Base-by-base conservation (phyloP, 92 coral and sea anemone genomes). In the Meandrina meandrites region DNA sequence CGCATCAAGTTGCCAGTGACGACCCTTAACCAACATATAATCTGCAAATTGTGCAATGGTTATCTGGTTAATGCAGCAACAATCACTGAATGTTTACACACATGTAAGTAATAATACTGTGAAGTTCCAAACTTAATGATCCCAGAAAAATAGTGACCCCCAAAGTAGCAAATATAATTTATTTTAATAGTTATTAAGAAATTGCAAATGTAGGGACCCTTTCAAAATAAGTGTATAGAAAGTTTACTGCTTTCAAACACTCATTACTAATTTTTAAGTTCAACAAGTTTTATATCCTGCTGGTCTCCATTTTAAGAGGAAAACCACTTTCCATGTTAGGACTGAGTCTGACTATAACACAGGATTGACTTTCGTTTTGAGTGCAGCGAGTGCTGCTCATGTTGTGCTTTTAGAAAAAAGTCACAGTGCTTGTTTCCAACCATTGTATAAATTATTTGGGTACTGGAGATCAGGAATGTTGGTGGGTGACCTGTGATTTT, bases 11-110 rank as follows among this genome's bases (percentile, higher is more conserved):
- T 95, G 30, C 93, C 92, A 84, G 47, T 94, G 60, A 73, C 90
- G 56, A 89, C 87, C 40, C 93, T 96, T 0, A 96, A 95, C 58
- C 94, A 98, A 8, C 92, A 94, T 56, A 88, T 96, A 27, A 93
- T 80, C 34, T 96, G 99, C 81, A 92, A 91, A 78, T 83, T 96
- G 74, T 96, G 99, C 88, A 95, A 96, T 79, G 98, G 99, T 0
- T 96, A 96, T 89, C 83, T 96, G 14, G 86, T 96, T 60, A 91
- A 95, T 85, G 97, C 99, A 28, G 98, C 98, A 31, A 96, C 99
- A 53, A 96, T 96, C 66, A 96, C 98, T 28, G 98, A 96, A 87
- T 96, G 98, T 78, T 62, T 96, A 30, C 98, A 96, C 85, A 94
- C 99, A 31, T 96, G 99, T 96, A 84, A 82, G 99, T 92, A 12